Base-by-base conservation (phyloP, 2,888 invertebrate species). In the Oxyscelio sp. region DNA sequence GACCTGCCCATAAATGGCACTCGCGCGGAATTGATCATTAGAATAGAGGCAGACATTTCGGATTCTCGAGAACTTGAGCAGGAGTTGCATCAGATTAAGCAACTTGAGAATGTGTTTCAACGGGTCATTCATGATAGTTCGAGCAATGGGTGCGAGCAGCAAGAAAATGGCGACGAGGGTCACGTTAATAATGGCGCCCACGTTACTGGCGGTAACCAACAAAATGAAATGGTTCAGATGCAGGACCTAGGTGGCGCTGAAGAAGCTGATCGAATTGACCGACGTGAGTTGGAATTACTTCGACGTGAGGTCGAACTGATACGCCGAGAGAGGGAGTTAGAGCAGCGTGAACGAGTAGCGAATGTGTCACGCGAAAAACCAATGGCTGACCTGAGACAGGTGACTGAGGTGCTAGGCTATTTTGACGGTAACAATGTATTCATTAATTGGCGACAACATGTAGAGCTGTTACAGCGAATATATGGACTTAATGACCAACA, bases 281-380 rank as follows among this genome's bases (percentile, higher is more conserved):
- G 40, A 40, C 24, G 54, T 8, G 54, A 56, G 19, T 9, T 56
- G 15, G 54, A 31, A 9, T 31, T 56, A 2, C 34, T 56, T 11
- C 31, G 31, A 31, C 54, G 54, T 17, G 54, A 56, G 9, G 6
- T 56, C 3, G 31, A 56, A n/a, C 1, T 56, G 15, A 56, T 31
- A 34, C 54, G 54, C 27, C 54, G 54, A 17, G 54, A 56, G 19
- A 56, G 17, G 54, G 27, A 2, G 54, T 27, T 54, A 24, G 15
- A 11, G 54, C 24, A 27, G 13, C 24, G 27, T 8, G 54, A 15
- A 54, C 54, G 5, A 5, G 27, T n/a, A 27, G 58, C n/a, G n/a
- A n/a, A 58, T 21, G 21, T 9, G 19, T 19, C 19, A 11, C 58
- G 34, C 5, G 38, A 17, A 8, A 17, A 11, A n/a, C 38, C 17